Evolutionary conservation across 2,113 vertebrate species (phyloP).

Genomic region (Machaerirhynchus nigripectus): DNA sequence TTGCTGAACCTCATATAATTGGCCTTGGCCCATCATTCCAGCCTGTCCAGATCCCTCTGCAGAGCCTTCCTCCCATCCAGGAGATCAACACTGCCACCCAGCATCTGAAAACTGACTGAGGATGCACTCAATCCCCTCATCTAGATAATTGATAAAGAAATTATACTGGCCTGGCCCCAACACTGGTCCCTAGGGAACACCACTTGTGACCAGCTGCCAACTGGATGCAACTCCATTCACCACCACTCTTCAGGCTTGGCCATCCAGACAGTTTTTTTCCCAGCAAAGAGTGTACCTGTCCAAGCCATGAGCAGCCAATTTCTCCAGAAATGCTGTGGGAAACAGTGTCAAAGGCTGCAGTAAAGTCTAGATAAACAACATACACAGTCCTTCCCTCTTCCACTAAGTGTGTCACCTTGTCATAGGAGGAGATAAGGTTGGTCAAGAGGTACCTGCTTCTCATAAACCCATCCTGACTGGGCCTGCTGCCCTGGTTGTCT

Average conservation of each 20-base stretch:
- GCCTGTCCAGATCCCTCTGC: not conserved
- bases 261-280: not conserved
- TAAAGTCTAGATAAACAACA: not conserved
- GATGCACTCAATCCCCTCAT: fast-evolving
- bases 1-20: not conserved
- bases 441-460: not conserved
- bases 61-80: not conserved
- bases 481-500: not conserved
- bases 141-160: not conserved
- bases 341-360: not conserved
- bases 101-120: not conserved
- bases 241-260: not conserved
- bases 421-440: not conserved
- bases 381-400: not conserved
- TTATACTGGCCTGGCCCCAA: not conserved
- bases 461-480: not conserved
- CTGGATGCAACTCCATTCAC: not conserved
- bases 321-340: not conserved
- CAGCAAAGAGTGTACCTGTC: not conserved
- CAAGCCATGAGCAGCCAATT: not conserved
- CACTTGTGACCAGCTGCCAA: not conserved
- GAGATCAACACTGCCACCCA: not conserved
- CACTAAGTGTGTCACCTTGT: not conserved
- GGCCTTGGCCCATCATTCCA: not conserved
- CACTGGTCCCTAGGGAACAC: not conserved